Evolutionary conservation across 2,797 vertebrate species (phyloP).

Genomic region (Chelonia mydas): DNA sequence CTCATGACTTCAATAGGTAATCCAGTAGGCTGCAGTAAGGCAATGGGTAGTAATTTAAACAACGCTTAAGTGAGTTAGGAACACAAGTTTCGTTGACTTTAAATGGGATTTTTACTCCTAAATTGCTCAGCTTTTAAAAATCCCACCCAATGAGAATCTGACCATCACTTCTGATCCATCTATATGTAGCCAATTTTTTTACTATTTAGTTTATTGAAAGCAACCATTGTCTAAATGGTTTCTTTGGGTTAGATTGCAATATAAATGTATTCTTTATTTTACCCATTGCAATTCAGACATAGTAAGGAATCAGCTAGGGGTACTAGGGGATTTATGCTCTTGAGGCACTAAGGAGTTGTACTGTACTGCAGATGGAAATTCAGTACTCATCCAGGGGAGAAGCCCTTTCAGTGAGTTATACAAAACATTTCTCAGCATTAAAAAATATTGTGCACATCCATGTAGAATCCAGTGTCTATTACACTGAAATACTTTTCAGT

Average conservation of each 20-base stretch:
- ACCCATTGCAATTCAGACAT: slow-evolving; percentile 40
- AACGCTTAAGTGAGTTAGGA: background rate
- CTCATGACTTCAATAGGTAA: background rate
- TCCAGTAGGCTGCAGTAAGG: background rate
- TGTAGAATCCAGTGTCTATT: slow-evolving; percentile 40
- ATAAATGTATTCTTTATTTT: background rate
- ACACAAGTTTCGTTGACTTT: background rate
- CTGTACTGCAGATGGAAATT: slow-evolving; percentile 17
- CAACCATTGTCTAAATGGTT: background rate
- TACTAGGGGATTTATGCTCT: slow-evolving; percentile 16
- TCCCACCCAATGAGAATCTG: background rate
- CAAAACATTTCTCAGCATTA: slow-evolving; percentile 38
- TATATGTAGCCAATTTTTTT: background rate
- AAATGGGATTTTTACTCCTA: background rate
- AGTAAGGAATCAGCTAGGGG: slow-evolving; percentile 25
- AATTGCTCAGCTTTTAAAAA: background rate
- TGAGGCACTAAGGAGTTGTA: background rate
- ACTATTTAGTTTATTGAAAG: background rate
- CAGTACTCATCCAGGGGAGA: slow-evolving; percentile 56
- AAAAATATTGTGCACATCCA: slow-evolving; percentile 22
- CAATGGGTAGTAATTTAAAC: background rate
- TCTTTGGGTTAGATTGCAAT: background rate
- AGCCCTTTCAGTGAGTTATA: slow-evolving; percentile 61
- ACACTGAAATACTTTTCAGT: slow-evolving; percentile 35
- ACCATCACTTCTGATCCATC: background rate